These are phyloP conservation scores for Scaptodrosophila latifasciaeformis DNA, from an alignment of 2,888 invertebrate genomes.

Conservation along the genomic window DNA sequence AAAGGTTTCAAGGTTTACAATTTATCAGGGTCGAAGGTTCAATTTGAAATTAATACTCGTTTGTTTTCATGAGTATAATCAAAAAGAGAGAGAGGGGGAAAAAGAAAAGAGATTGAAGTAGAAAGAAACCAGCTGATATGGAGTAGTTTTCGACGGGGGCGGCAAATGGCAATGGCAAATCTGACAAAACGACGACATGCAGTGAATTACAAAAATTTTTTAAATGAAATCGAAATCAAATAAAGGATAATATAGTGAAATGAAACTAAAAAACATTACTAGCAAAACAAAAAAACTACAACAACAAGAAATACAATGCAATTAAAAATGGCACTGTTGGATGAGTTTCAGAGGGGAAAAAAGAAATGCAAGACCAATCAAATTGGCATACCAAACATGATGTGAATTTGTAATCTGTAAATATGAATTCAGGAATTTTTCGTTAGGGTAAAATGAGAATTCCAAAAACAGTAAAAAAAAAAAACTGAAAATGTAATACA, in stretches of 20 bases:
- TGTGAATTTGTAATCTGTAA: slow-evolving; percentile 60
- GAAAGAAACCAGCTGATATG: too few relatives aligned
- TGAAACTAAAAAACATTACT: slow-evolving; percentile 15
- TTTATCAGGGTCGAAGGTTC: too few relatives aligned
- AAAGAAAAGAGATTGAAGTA: too few relatives aligned
- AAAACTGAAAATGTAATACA: slow-evolving; percentile 20
- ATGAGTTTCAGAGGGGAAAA: slow-evolving; percentile 3
- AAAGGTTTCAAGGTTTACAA: too few relatives aligned
- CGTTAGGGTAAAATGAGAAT: too few relatives aligned
- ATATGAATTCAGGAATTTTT: slow-evolving; percentile 54
- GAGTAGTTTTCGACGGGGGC: too few relatives aligned
- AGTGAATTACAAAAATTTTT: slow-evolving; percentile 62
- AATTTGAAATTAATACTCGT: too few relatives aligned
- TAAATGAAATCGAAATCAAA: slow-evolving; percentile 64
- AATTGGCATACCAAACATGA: slow-evolving; percentile 63
- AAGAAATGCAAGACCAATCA: slow-evolving; percentile 11
- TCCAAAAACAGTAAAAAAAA: slow-evolving; percentile 10
- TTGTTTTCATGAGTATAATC: too few relatives aligned
- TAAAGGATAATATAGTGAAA: slow-evolving; percentile 41
- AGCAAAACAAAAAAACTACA: slow-evolving; percentile 44
- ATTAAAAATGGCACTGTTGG: slow-evolving; percentile 55
- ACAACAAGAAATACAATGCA: slow-evolving; percentile 56
- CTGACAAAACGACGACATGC: slow-evolving; percentile 46
- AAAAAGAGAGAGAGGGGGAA: too few relatives aligned
- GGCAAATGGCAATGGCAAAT: too few relatives aligned